Evolutionary conservation across 2,113 vertebrate genomes (phyloP).

Genomic region (Albula goreensis): DNA sequence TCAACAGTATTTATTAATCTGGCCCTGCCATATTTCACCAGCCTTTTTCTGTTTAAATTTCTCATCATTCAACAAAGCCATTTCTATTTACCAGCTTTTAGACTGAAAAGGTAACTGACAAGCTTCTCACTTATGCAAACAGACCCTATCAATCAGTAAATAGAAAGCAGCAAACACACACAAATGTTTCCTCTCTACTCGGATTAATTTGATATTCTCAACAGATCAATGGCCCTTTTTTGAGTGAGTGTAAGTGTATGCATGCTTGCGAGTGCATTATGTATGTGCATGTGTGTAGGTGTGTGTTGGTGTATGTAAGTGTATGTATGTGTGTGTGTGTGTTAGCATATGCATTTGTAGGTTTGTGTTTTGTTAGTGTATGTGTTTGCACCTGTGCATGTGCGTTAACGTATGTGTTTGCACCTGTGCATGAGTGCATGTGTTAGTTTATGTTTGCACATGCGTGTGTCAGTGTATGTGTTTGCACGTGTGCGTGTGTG

Average conservation of each 20-base stretch:
- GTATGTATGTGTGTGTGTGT: not conserved
- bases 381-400: not conserved
- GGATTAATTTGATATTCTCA: not conserved
- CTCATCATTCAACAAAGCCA: not conserved
- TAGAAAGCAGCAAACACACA: too few relatives aligned
- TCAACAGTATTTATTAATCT: too few relatives aligned
- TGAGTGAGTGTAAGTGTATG: not conserved
- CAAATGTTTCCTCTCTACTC: too few relatives aligned
- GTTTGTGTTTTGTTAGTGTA: too few relatives aligned
- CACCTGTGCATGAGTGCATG: not conserved
- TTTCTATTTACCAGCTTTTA: not conserved
- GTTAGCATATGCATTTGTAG: too few relatives aligned
- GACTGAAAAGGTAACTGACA: not conserved
- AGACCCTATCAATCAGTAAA: too few relatives aligned
- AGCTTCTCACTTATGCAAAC: too few relatives aligned
- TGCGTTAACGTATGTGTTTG: not conserved
- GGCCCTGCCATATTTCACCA: not conserved
- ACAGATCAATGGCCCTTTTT: not conserved
- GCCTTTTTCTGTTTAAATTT: not conserved
- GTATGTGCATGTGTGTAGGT: not conserved
- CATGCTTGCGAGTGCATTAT: not conserved
- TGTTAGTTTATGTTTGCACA: not conserved
- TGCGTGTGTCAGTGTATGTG: not conserved
- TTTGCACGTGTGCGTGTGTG: not conserved
- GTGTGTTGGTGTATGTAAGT: conserved; percentile 13